Evolutionary conservation across 2,888 invertebrate species (phyloP).

Genomic region (Bruchidius siliquastri): DNA sequence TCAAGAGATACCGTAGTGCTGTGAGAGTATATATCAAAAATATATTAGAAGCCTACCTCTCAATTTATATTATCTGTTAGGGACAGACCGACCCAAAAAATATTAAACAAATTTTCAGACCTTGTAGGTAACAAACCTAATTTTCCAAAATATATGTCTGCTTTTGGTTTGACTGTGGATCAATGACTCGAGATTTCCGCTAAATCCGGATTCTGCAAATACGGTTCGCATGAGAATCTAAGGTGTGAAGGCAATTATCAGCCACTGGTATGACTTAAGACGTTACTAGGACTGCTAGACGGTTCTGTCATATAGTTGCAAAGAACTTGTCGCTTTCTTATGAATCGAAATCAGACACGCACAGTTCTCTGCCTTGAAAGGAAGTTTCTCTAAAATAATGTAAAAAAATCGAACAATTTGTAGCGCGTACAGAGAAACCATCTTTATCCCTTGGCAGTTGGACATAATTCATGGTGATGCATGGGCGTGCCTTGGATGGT

Average conservation of each 20-base stretch:
- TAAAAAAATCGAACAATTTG: slow-evolving; percentile 26
- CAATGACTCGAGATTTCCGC: not conserved
- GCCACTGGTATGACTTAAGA: not conserved
- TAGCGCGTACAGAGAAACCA: slow-evolving; percentile 24
- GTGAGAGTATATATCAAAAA: too few relatives aligned
- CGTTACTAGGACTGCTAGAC: not conserved
- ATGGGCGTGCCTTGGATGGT: not conserved
- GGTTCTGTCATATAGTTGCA: not conserved
- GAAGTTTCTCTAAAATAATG: not conserved
- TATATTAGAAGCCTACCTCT: too few relatives aligned
- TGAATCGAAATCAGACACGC: not conserved
- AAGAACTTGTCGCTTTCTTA: not conserved
- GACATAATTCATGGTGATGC: not conserved
- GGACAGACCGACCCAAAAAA: too few relatives aligned
- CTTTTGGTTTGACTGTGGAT: not conserved
- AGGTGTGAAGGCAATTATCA: not conserved
- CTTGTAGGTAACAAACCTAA: too few relatives aligned
- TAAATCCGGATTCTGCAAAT: not conserved
- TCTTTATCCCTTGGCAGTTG: slow-evolving; percentile 18
- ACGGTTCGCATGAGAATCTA: not conserved
- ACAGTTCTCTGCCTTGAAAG: not conserved
- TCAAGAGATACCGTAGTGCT: too few relatives aligned
- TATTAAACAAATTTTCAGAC: too few relatives aligned
- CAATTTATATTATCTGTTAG: too few relatives aligned
- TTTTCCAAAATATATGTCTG: not conserved